phyloP scores from a whole-genome alignment of 2,797 vertebrate genomes.

The Thalassophryne amazonica region DNA sequence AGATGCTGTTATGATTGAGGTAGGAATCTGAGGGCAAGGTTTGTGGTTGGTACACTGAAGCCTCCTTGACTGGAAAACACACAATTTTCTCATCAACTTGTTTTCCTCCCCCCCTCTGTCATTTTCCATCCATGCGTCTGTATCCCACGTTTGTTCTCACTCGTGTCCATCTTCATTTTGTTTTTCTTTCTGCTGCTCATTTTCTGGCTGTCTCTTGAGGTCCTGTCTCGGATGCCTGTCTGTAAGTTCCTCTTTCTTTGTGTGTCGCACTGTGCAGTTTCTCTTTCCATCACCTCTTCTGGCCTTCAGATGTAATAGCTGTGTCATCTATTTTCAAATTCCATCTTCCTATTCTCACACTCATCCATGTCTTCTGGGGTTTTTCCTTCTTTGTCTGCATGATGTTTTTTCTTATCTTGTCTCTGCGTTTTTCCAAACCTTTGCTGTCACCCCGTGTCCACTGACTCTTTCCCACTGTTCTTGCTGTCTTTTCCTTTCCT shows the following conservation, averaged over 20 bases:
- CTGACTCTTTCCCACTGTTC: slow-evolving; percentile 41
- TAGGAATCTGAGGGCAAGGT: slow-evolving; percentile 53
- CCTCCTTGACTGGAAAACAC: slow-evolving; percentile 56
- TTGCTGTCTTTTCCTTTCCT: neutral
- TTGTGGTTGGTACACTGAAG: slow-evolving; percentile 58
- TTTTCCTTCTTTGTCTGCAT: slow-evolving; percentile 43
- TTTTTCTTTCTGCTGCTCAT: slow-evolving; percentile 3
- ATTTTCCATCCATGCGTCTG: slow-evolving; percentile 22
- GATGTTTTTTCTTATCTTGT: slow-evolving; percentile 34
- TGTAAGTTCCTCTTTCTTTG: slow-evolving; percentile 22
- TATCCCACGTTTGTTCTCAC: slow-evolving; percentile 3
- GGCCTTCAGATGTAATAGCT: slow-evolving; percentile 42
- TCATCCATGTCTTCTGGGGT: slow-evolving; percentile 39
- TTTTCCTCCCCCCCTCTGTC: slow-evolving; percentile 22
- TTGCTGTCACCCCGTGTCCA: slow-evolving; percentile 16
- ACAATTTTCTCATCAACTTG: slow-evolving; percentile 26
- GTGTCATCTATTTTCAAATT: slow-evolving; percentile 57
- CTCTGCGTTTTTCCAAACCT: slow-evolving; percentile 9
- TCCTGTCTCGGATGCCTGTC: neutral
- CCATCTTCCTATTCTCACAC: slow-evolving; percentile 62
- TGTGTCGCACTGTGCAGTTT: slow-evolving; percentile 40
- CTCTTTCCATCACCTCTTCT: slow-evolving; percentile 48
- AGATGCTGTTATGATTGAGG: slow-evolving; percentile 37
- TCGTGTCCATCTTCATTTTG: slow-evolving; percentile 16
- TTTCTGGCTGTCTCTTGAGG: neutral